These are phyloP conservation scores for Picus viridis DNA, from an alignment of 2,797 vertebrate genomes.

Conservation along the genomic window DNA sequence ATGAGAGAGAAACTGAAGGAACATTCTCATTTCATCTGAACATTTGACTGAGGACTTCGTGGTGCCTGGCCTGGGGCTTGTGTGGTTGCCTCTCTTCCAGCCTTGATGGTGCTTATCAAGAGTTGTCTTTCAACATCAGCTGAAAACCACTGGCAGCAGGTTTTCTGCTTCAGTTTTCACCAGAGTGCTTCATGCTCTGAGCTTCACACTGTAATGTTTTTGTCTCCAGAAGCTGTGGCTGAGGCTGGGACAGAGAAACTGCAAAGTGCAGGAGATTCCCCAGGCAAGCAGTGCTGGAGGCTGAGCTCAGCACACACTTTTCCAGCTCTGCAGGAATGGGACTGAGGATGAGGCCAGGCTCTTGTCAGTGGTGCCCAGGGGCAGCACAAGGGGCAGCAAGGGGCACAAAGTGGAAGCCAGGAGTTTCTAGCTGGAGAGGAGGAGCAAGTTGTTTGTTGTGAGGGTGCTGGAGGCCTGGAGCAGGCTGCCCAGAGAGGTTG, in stretches of 20 bases:
- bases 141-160: not conserved
- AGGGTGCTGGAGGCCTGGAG: no score
- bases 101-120: not conserved
- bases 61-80: no score
- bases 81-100: not conserved
- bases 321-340: not conserved
- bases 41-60: conserved; percentile 3
- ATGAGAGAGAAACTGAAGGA: not conserved
- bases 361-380: no score
- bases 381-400: no score
- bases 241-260: not conserved
- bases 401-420: no score
- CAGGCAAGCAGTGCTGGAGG: not conserved
- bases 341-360: no score
- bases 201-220: not conserved
- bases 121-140: not conserved
- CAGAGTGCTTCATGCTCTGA: not conserved
- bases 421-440: no score
- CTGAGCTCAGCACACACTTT: not conserved
- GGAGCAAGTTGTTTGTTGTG: no score
- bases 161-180: not conserved
- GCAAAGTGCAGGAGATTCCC: not conserved
- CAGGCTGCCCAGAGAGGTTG: no score
- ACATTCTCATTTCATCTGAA: not conserved
- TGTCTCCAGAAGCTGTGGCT: not conserved